Evolutionary conservation across 1,140 invertebrate species (phyloP).

Genomic region (Drosophila navojoa): DNA sequence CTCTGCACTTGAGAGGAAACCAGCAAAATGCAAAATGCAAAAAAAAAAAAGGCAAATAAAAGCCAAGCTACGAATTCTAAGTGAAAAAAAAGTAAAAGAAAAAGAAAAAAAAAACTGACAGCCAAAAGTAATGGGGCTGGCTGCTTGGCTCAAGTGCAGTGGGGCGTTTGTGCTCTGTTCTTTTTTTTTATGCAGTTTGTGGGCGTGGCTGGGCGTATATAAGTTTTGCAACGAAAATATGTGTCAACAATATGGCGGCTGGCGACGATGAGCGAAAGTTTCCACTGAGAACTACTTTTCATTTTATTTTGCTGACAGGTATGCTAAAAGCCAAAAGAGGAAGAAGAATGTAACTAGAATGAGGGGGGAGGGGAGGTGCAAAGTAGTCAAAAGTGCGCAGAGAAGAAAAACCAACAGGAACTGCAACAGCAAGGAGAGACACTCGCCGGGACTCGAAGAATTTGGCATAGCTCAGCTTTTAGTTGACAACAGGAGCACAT

Average conservation of each 20-base stretch:
- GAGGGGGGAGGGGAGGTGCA: not conserved
- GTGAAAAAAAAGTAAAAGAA: constrained; percentile 37
- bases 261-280: constrained; percentile 73
- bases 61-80: constrained; percentile 35
- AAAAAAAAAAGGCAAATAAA: constrained; percentile 55
- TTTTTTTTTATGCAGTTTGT: constrained; percentile 9
- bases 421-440: constrained; percentile 5
- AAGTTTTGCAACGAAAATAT: constrained; percentile 63
- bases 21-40: constrained; percentile 14
- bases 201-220: constrained; percentile 53
- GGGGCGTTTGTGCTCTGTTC: constrained; percentile 36
- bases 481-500: not conserved
- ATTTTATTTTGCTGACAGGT: constrained; percentile 80
- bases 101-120: constrained; percentile 53
- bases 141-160: constrained; percentile 55
- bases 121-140: constrained; percentile 61
- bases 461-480: constrained; percentile 26
- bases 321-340: constrained; percentile 79
- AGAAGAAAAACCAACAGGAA: constrained; percentile 18
- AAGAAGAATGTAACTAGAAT: constrained; percentile 1
- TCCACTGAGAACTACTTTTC: constrained; percentile 75
- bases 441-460: constrained; percentile 31
- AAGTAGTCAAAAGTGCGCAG: constrained; percentile 55
- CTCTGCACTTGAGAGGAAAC: constrained; percentile 46
- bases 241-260: constrained; percentile 73